Percentiles rank a stretch among this genome's conserved stretches.
These are phyloP conservation scores for Leptura quadrifasciata DNA, from an alignment of 2,888 invertebrate species.

Conservation along the genomic window DNA sequence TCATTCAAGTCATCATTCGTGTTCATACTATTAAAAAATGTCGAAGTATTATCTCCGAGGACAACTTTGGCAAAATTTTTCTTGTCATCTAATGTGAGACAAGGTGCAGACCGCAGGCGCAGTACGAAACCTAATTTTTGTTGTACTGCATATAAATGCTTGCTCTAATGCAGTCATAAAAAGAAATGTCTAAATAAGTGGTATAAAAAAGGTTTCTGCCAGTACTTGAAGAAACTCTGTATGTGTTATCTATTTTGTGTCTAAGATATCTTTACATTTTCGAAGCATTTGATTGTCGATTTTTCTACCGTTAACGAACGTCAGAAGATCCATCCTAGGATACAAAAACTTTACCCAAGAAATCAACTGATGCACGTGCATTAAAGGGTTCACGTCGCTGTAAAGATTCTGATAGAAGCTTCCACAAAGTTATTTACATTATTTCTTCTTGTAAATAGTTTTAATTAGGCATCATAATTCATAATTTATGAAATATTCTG, in stretches of 20 bases:
- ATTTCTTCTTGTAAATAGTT: neutral
- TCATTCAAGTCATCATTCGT: conserved; percentile 14
- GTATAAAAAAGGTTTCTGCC: conserved; percentile 15
- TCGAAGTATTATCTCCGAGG: neutral
- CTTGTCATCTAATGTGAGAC: conserved; percentile 6
- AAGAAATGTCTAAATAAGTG: conserved; percentile 11
- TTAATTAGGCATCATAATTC: too few relatives aligned
- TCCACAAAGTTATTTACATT: neutral
- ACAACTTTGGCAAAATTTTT: conserved; percentile 17
- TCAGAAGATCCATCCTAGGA: conserved; percentile 14
- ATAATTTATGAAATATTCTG: too few relatives aligned
- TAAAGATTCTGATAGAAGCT: neutral
- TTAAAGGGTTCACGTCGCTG: conserved; percentile 17
- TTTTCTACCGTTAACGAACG: conserved; percentile 23
- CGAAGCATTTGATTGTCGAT: conserved; percentile 13
- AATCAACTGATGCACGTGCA: conserved; percentile 19
- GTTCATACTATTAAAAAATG: conserved; percentile 16
- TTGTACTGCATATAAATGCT: conserved; percentile 22
- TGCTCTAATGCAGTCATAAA: conserved; percentile 9
- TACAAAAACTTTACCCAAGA: conserved; percentile 21
- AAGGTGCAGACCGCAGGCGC: conserved; percentile 9
- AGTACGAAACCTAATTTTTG: conserved; percentile 11
- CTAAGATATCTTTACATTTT: conserved; percentile 15
- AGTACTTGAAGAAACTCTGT: neutral
- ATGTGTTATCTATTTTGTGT: conserved; percentile 16